These are phyloP conservation scores for Chiroxiphia lanceolata DNA, from an alignment of 2,797 vertebrate species.

Conservation along the genomic window DNA sequence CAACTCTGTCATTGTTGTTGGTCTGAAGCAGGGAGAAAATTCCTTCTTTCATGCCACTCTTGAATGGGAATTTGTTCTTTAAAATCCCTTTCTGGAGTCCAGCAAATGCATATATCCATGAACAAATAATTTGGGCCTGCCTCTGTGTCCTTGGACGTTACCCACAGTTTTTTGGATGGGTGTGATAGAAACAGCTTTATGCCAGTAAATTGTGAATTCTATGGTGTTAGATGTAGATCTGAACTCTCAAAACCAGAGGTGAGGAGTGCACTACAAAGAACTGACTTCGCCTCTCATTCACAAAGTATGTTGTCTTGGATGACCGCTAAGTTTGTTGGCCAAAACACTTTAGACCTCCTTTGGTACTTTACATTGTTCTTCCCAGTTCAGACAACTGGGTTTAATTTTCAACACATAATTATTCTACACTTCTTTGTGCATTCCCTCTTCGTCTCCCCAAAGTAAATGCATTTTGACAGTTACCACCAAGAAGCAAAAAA, in stretches of 20 bases:
- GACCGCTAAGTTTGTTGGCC: slow-evolving; percentile 22
- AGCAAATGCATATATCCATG: not conserved
- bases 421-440: slow-evolving; percentile 27
- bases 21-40: not conserved
- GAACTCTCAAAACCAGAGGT: not conserved
- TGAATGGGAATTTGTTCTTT: not conserved
- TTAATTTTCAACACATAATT: slow-evolving; percentile 62
- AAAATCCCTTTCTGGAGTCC: not conserved
- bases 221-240: not conserved
- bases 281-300: not conserved
- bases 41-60: not conserved
- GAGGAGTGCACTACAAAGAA: not conserved
- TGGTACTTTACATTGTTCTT: slow-evolving; percentile 38
- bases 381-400: slow-evolving; percentile 38
- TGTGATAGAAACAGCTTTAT: not conserved
- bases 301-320: slow-evolving; percentile 17
- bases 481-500: slow-evolving; percentile 44
- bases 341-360: slow-evolving; percentile 49
- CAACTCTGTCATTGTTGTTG: not conserved
- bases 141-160: not conserved
- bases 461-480: slow-evolving; percentile 44
- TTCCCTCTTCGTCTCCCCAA: slow-evolving; percentile 13
- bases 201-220: not conserved
- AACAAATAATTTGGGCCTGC: not conserved
- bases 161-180: not conserved